Percentiles rank a stretch among this genome's conserved stretches.
Evolutionary conservation across 2,113 vertebrate genomes (phyloP).

Genomic region (Gambusia holbrooki): DNA sequence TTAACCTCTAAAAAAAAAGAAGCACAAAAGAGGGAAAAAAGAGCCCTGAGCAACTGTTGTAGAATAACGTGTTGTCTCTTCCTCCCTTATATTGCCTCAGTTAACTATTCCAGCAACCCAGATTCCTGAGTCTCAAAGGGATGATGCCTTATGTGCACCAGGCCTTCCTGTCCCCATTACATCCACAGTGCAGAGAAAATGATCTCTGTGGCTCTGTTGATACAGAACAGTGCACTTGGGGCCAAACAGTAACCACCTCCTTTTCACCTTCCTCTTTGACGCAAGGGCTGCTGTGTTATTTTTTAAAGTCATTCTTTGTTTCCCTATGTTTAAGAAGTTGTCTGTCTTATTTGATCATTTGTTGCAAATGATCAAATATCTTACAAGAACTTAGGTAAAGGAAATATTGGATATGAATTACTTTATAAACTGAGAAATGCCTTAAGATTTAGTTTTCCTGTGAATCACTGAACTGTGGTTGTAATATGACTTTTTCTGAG

Average conservation of each 20-base stretch:
- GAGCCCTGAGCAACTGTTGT: slow-evolving; percentile 39
- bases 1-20: slow-evolving; percentile 54
- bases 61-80: slow-evolving; percentile 58
- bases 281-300: not conserved
- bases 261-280: not conserved
- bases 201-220: slow-evolving; percentile 47
- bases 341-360: not conserved
- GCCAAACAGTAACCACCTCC: slow-evolving; percentile 32
- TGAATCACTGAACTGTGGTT: not conserved
- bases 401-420: not conserved
- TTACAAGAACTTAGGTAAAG: not conserved
- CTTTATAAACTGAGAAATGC: not conserved
- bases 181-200: slow-evolving; percentile 14
- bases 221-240: slow-evolving; percentile 30
- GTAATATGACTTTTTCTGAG: no score
- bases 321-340: not conserved
- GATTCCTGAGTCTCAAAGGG: slow-evolving; percentile 59
- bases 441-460: not conserved
- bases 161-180: slow-evolving; percentile 50
- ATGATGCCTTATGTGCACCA: slow-evolving; percentile 39
- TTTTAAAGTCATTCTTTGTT: not conserved
- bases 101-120: slow-evolving; percentile 48
- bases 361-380: not conserved
- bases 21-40: slow-evolving; percentile 24
- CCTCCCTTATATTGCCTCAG: slow-evolving; percentile 45